Conservation (phyloP, 2,888 invertebrate species). For the Hylaea fasciaria region DNA sequence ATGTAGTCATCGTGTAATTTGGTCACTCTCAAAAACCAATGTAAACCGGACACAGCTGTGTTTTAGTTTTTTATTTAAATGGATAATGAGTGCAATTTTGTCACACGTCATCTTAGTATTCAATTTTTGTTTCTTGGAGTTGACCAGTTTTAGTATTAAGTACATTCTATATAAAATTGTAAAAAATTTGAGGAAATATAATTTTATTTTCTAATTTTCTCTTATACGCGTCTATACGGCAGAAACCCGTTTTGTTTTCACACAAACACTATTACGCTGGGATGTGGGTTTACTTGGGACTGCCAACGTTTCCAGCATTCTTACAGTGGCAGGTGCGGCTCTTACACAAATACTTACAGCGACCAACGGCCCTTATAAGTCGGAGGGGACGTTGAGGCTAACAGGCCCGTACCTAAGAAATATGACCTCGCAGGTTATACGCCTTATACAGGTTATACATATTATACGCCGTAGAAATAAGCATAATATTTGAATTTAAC, state of each 20-base stretch:
- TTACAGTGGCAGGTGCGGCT: constrained; percentile 36
- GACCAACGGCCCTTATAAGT: constrained; percentile 29
- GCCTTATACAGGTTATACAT: too few relatives aligned
- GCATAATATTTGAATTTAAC: too few relatives aligned
- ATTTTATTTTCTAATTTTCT: constrained; percentile 8
- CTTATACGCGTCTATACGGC: constrained; percentile 3
- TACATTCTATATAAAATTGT: too few relatives aligned
- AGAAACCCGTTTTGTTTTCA: constrained; percentile 28
- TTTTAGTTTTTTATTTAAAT: too few relatives aligned
- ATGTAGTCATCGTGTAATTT: too few relatives aligned
- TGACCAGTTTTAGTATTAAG: too few relatives aligned
- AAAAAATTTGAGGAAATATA: neutral
- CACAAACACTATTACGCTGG: constrained; percentile 33
- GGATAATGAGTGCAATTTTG: too few relatives aligned
- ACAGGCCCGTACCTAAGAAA: neutral
- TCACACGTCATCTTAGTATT: too few relatives aligned
- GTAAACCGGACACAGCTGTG: too few relatives aligned
- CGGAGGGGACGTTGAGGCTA: constrained; percentile 23
- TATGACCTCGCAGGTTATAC: neutral
- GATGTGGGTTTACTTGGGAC: constrained; percentile 38
- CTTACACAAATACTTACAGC: constrained; percentile 37
- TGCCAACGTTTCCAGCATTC: constrained; percentile 33
- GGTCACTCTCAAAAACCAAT: too few relatives aligned
- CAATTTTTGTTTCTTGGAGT: too few relatives aligned
- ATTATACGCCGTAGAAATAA: too few relatives aligned